Evolutionary conservation across 2,113 vertebrate genomes (phyloP).

Genomic region (Oreochromis niloticus): DNA sequence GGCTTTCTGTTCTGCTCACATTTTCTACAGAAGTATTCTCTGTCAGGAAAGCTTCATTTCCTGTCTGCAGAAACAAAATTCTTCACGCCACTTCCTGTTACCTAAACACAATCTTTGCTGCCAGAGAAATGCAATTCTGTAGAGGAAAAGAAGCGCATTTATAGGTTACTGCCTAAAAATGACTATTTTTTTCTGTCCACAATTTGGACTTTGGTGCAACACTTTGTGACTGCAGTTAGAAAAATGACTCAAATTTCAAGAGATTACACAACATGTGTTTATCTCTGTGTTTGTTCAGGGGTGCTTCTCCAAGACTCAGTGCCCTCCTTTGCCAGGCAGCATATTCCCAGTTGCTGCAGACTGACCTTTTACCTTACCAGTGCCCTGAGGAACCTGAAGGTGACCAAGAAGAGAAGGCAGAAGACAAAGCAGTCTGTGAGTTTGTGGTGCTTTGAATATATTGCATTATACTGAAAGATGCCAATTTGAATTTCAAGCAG

Average conservation of each 20-base stretch:
- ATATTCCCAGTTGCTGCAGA: slow-evolving; percentile 68
- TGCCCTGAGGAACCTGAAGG: slow-evolving; percentile 44
- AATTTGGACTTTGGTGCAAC: neutral
- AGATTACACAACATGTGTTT: neutral
- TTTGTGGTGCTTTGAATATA: neutral
- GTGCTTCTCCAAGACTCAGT: slow-evolving; percentile 64
- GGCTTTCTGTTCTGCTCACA: neutral
- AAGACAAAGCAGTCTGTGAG: slow-evolving; percentile 65
- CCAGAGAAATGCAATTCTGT: neutral
- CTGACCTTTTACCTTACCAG: slow-evolving; percentile 73
- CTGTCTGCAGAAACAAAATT: slow-evolving; percentile 55
- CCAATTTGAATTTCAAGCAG: neutral
- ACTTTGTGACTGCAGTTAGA: neutral
- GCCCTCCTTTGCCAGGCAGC: slow-evolving; percentile 74
- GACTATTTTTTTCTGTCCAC: neutral
- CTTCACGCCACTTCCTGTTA: slow-evolving; percentile 52
- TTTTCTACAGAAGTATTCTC: neutral
- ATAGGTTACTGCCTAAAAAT: neutral
- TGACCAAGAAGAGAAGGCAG: slow-evolving; percentile 25
- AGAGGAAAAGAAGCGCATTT: neutral
- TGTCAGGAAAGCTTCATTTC: slow-evolving; percentile 36
- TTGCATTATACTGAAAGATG: neutral
- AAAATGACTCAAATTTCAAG: neutral
- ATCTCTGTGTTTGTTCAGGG: slow-evolving; percentile 53
- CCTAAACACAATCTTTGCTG: neutral